These are phyloP conservation scores for Pandemis heparana DNA, from an alignment of 2,888 invertebrate genomes.

Conservation along the genomic window DNA sequence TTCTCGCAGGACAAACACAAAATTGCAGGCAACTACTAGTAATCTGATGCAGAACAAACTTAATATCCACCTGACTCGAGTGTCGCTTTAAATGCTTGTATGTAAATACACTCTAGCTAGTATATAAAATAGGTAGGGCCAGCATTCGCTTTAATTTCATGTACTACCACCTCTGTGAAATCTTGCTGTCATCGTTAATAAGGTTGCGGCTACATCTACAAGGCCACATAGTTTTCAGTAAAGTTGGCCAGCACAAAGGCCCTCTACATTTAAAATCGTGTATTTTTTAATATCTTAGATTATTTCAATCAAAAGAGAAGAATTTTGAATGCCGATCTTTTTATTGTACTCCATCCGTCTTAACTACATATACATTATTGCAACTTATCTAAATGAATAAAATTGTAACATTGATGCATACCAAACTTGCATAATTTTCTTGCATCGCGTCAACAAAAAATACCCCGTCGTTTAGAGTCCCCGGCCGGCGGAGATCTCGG, in stretches of 20 bases:
- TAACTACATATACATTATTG: too few relatives aligned
- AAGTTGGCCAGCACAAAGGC: background rate
- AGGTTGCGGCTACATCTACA: background rate
- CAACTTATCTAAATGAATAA: too few relatives aligned
- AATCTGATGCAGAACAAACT: background rate
- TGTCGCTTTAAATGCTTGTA: background rate
- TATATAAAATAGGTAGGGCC: background rate
- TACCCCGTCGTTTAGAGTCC: constrained; percentile 1
- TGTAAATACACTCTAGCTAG: background rate
- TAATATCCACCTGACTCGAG: background rate
- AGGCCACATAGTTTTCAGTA: background rate
- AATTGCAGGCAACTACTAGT: background rate
- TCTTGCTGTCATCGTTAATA: background rate
- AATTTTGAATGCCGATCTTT: too few relatives aligned
- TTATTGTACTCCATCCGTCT: too few relatives aligned
- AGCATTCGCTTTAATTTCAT: background rate
- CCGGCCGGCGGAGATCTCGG: constrained; percentile 4
- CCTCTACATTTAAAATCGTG: background rate
- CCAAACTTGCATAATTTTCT: background rate
- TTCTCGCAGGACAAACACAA: background rate
- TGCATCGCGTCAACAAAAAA: background rate
- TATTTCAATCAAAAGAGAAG: too few relatives aligned
- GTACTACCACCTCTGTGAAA: background rate
- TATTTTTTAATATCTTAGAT: too few relatives aligned
- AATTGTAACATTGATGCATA: too few relatives aligned